A percentile compares a stretch with the other conserved stretches of the same genome.
These are phyloP conservation scores for Drosophila albomicans DNA, from an alignment of 1,140 invertebrate species.

Conservation along the genomic window DNA sequence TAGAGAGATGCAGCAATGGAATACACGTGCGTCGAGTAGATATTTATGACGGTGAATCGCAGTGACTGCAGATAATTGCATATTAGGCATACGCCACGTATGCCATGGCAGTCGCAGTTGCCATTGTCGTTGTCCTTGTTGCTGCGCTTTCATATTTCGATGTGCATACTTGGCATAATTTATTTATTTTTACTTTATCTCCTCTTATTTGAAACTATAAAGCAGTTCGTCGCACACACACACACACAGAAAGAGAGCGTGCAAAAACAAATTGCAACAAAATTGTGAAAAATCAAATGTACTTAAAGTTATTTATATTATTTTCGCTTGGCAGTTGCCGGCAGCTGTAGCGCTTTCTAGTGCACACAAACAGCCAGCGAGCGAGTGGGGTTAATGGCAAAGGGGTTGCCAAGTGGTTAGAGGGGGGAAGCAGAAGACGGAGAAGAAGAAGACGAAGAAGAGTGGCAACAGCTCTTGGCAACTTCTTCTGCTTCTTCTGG, in stretches of 20 bases:
- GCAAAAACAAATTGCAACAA: slow-evolving; percentile 55
- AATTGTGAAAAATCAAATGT: slow-evolving; percentile 75
- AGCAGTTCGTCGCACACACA: slow-evolving; percentile 21
- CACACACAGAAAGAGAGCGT: not conserved
- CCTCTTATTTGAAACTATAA: slow-evolving; percentile 40
- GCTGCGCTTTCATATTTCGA: slow-evolving; percentile 25
- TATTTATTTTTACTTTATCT: slow-evolving; percentile 54
- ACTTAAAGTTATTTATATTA: slow-evolving; percentile 63
- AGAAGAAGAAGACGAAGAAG: not conserved
- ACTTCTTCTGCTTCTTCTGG: slow-evolving; percentile 5
- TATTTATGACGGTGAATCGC: slow-evolving; percentile 22
- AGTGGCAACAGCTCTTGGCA: slow-evolving; percentile 20
- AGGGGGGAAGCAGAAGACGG: not conserved
- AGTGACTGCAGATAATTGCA: slow-evolving; percentile 61
- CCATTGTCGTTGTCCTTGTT: not conserved
- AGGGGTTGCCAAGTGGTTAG: not conserved
- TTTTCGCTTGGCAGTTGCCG: slow-evolving; percentile 31
- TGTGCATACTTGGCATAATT: slow-evolving; percentile 48
- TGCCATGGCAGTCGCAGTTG: slow-evolving; percentile 1
- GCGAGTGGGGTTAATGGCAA: not conserved
- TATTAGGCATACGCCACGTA: slow-evolving; percentile 62
- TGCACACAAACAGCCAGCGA: not conserved
- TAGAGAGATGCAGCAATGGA: not conserved
- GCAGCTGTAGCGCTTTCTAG: slow-evolving; percentile 29
- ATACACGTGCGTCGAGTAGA: slow-evolving; percentile 13